A percentile compares a stretch with the other conserved stretches of the same genome.
phyloP scores from a whole-genome alignment of 1,140 invertebrate species.

The Sarcophaga bullata region DNA sequence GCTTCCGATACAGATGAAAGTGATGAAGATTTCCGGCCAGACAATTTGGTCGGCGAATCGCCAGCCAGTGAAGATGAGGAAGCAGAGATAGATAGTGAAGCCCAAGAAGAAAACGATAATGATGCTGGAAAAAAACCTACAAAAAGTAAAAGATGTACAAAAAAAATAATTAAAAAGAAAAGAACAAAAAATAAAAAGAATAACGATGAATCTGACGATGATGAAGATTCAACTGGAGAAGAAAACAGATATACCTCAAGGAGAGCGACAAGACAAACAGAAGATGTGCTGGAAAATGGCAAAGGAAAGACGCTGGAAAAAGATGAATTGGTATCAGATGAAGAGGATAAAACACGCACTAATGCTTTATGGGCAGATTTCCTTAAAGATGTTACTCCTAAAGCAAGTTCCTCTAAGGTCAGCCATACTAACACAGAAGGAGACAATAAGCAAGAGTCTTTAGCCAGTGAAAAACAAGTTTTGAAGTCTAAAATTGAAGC shows the following conservation, averaged over 20 bases:
- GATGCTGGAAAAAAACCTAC: slow-evolving; percentile 47
- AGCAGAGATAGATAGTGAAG: slow-evolving; percentile 53
- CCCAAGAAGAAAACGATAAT: slow-evolving; percentile 49
- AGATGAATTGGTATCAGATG: slow-evolving; percentile 63
- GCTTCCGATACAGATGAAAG: slow-evolving; percentile 60
- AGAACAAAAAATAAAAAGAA: slow-evolving; percentile 37
- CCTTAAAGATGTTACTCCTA: slow-evolving; percentile 74
- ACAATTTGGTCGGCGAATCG: slow-evolving; percentile 67
- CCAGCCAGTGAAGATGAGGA: slow-evolving; percentile 62
- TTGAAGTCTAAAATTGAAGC: neutral
- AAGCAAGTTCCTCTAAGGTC: neutral
- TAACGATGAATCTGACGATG: slow-evolving; percentile 43
- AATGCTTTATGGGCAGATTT: slow-evolving; percentile 81
- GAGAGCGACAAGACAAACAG: slow-evolving; percentile 45
- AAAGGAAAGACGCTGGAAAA: slow-evolving; percentile 46
- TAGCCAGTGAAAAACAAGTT: neutral
- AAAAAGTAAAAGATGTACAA: slow-evolving; percentile 48
- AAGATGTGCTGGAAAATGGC: slow-evolving; percentile 20
- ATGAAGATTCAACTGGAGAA: slow-evolving; percentile 40
- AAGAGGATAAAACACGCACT: slow-evolving; percentile 74
- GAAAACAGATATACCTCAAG: slow-evolving; percentile 35
- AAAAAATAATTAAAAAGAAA: slow-evolving; percentile 49
- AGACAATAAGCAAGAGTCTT: neutral
- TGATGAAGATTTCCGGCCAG: slow-evolving; percentile 68
- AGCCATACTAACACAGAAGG: neutral